Evolutionary conservation across 2,888 invertebrate species (phyloP), one percentile per base, ranked within the genome.

Genomic region (Ochlodes sylvanus): DNA sequence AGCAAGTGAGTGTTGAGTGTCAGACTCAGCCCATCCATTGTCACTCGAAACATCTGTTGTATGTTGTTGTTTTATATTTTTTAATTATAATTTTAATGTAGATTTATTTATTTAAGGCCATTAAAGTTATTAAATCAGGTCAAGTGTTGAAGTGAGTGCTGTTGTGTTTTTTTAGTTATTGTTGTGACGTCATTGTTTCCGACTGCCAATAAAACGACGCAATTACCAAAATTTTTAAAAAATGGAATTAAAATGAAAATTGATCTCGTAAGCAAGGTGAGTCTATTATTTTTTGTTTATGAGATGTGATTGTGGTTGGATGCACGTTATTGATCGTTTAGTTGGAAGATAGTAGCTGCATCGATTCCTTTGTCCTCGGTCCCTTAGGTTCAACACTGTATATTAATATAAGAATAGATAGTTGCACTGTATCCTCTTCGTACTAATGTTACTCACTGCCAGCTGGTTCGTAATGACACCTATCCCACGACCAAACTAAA

Each of bases 151-250:
- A 79, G 77, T 83, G 83, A 80, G 84, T 77, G 82, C 85, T 86
- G 84, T 84, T 76, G 73, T 79, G 79, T 84, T 89, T 85, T n/a
- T 86, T 80, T 83, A 84, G 84, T 84, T 83, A 83, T 84, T 84
- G 75, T 84, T 87, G 92, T 94, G 94, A 94, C 94, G 94, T 94
- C 94, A 94, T 89, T 88, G 85, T 91, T 91, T 91, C 90, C 90
- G 89, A 92, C 90, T 92, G 92, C 91, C 89, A 93, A 88, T 86
- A 84, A 88, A 89, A 94, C 94, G 94, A 95, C 95, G 95, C 95
- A 95, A 94, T 95, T 94, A 87, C 88, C 88, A 88, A 21, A 88
- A 76, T 90, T 86, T 84, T 81, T 80, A 75, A 81, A 87, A 91
- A 89, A 93, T 93, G 93, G 89, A 87, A 86, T 86, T 89, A 92